Base-by-base conservation (phyloP, 2,113 vertebrate species). In the Stictonetta naevosa region DNA sequence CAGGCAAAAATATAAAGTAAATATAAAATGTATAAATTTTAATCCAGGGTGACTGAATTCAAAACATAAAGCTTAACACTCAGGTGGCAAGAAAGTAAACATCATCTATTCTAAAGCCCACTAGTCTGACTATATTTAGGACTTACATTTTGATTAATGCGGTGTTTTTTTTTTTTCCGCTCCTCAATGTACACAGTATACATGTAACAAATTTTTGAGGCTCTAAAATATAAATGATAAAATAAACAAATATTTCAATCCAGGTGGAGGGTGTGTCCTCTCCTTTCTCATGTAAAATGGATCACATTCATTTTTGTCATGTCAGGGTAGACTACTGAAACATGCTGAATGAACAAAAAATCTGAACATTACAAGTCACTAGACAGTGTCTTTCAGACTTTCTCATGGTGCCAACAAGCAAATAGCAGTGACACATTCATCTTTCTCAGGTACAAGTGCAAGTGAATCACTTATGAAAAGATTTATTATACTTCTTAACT, bases 371-470 rank as follows among this genome's bases (percentile, higher is more conserved):
- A 38, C 38, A 83, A 60, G 29, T 42, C 48, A 73, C 22, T 23
- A 69, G 48, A 60, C 10, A 82, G 44, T 5, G 5, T 50, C 52
- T 78, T 74, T 74, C 67, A 92, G 66, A 60, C 23, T 85, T 84
- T 6, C 50, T 55, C 28, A 31, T 58, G 12, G 7, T 53, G 50
- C 20, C 33, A 62, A 44, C 0, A 0, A 77, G 33, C 11, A 62
- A 91, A 86, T 4, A 88, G 31, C 13, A 40, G 36, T 28, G 58
- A 59, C 25, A 40, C 34, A 74, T 12, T 89, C 7, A 19, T 67
- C 18, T 23, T 71, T 75, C 23, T 55, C 19, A n/a, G n/a, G 25
- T 29, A 72, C 3, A 38, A 71, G 9, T 10, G n/a, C 0, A 0
- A 84, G 10, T 4, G 8, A 82, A 71, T 34, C 52, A 50, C 56